Base-by-base conservation (phyloP, 2,113 vertebrate species). In the Notothenia coriiceps region DNA sequence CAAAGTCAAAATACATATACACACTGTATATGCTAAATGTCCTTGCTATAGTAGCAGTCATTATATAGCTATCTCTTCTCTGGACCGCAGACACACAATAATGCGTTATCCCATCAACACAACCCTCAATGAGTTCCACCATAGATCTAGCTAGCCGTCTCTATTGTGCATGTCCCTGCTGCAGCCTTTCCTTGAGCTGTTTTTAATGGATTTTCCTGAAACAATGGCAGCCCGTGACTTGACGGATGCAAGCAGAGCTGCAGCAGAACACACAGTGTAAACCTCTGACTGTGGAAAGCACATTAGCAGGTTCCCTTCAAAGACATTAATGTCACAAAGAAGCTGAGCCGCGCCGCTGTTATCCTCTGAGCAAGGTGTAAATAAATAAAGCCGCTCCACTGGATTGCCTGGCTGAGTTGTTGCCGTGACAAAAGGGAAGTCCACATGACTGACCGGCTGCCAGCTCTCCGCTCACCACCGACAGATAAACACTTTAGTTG, bases 401-500 rank as follows among this genome's bases (percentile, higher is more conserved):
- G 49, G 73, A 57, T 70, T 63, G 66, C 35, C 57, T 56, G 54
- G 70, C 65, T 62, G 72, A 67, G 75, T 59, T 74, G 67, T 88
- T 72, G 43, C 73, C 65, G 15, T 83, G 56, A 86, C 60, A 72
- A 73, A 89, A 51, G 59, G 70, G 49, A 74, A 65, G 50, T 73
- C 83, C 73, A 77, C 70, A 74, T 52, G 83, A 88, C 68, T 74
- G 87, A 84, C 85, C 75, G 17, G 74, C 63, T 80, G 54, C 65
- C 73, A 60, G 75, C 56, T 70, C 29, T 56, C 73, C 40, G 22
- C 76, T 50, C 72, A 77, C 74, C 60, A 20, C 72, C 75, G 81
- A 84, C 78, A 69, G 88, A 87, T 88, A 68, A 83, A 90, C 79
- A 86, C 82, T 70, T 89, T 75, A 83, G 76, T 80, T 71, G 66